Conservation (phyloP, 1,140 invertebrate species). For the Drosophila hydei region DNA sequence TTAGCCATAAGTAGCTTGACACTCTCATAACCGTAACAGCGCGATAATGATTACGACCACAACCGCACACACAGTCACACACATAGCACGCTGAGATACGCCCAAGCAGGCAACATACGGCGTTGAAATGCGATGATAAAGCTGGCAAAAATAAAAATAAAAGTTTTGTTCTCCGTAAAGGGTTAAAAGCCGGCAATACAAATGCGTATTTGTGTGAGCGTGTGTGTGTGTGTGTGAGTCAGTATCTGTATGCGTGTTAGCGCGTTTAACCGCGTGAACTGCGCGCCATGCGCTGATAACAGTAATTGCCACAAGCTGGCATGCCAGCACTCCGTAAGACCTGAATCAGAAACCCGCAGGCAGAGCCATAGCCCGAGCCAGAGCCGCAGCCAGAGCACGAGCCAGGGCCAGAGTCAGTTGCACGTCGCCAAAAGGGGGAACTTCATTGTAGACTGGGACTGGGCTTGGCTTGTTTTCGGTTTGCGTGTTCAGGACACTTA, state of each 20-base stretch:
- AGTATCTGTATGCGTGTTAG: slow-evolving; percentile 71
- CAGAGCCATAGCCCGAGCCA: not conserved
- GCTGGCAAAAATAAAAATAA: slow-evolving; percentile 55
- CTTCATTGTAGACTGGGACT: not conserved
- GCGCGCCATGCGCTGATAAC: slow-evolving; percentile 79
- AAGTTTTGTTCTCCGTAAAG: slow-evolving; percentile 75
- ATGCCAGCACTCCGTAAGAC: slow-evolving; percentile 45
- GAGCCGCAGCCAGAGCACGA: too few relatives aligned
- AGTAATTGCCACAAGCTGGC: slow-evolving; percentile 81
- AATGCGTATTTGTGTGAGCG: slow-evolving; percentile 36
- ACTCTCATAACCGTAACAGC: slow-evolving; percentile 82
- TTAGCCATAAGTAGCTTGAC: slow-evolving; percentile 80
- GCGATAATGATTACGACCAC: slow-evolving; percentile 78
- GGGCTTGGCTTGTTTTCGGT: slow-evolving; percentile 43
- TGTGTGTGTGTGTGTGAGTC: slow-evolving; percentile 24
- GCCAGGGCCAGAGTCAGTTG: slow-evolving; percentile 13
- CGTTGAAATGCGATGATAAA: slow-evolving; percentile 76
- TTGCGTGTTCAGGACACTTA: slow-evolving; percentile 75
- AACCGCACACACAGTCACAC: slow-evolving; percentile 29
- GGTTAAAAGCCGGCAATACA: slow-evolving; percentile 64
- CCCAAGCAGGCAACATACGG: slow-evolving; percentile 62
- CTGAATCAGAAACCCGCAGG: slow-evolving; percentile 42
- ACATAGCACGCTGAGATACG: slow-evolving; percentile 32
- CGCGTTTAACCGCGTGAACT: slow-evolving; percentile 80
- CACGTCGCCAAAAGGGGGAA: slow-evolving; percentile 18